These are phyloP conservation scores for Stenurella melanura DNA, from an alignment of 2,888 invertebrate species.

Conservation along the genomic window DNA sequence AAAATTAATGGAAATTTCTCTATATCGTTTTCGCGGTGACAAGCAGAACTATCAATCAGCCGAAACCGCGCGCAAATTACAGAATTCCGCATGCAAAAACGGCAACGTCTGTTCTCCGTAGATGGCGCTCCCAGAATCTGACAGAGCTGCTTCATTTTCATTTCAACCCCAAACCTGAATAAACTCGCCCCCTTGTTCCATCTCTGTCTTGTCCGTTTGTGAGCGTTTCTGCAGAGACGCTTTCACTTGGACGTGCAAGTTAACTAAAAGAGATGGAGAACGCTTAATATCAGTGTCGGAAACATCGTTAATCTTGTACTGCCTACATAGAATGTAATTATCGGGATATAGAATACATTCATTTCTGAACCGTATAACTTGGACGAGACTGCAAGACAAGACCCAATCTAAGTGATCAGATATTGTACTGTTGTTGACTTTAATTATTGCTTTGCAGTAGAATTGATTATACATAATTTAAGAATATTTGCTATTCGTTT, in stretches of 20 bases:
- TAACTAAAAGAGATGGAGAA: constrained; percentile 51
- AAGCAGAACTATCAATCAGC: constrained; percentile 73
- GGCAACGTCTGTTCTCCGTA: constrained; percentile 55
- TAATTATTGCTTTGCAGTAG: neutral
- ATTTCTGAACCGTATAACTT: constrained; percentile 24
- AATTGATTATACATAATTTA: too few relatives aligned
- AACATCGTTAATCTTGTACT: constrained; percentile 74
- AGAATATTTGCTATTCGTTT: too few relatives aligned
- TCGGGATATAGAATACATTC: constrained; percentile 67
- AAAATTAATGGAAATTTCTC: constrained; percentile 73
- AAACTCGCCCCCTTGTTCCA: constrained; percentile 34
- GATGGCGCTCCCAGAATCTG: constrained; percentile 68
- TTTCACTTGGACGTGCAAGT: constrained; percentile 50
- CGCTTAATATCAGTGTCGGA: constrained; percentile 73
- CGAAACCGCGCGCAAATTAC: constrained; percentile 72
- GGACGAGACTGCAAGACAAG: constrained; percentile 21
- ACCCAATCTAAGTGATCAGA: neutral
- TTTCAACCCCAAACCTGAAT: constrained; percentile 44
- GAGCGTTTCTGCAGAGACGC: constrained; percentile 25
- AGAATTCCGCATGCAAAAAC: constrained; percentile 68
- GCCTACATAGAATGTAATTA: constrained; percentile 74
- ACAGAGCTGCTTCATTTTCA: constrained; percentile 58
- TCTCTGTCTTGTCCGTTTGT: constrained; percentile 48
- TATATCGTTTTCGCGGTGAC: constrained; percentile 72
- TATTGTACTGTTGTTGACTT: neutral